Evolutionary conservation across 1,140 invertebrate genomes (phyloP).

Genomic region (Pachyrhynchus sulphureomaculatus): DNA sequence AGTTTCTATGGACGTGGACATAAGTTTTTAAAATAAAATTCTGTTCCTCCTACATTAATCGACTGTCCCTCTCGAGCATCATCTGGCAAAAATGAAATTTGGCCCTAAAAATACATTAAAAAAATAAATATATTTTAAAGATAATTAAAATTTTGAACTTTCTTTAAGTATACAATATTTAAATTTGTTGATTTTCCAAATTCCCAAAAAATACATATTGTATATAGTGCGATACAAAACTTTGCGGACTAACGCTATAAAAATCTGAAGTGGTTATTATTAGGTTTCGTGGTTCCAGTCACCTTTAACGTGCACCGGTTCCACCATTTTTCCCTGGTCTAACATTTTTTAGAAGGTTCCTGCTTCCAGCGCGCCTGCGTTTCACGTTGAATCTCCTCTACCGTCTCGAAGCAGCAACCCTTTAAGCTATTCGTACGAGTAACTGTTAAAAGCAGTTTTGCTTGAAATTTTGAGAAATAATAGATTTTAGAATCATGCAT

Average conservation of each 20-base stretch:
- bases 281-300: no score
- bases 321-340: no score
- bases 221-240: no score
- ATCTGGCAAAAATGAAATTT: constrained; percentile 36
- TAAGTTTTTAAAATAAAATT: constrained; percentile 25
- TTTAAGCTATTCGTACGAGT: neutral
- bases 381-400: neutral
- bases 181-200: neutral
- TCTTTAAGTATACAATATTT: neutral
- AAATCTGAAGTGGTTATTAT: no score
- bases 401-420: no score
- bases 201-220: neutral
- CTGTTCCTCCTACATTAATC: constrained; percentile 36
- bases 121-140: neutral
- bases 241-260: no score
- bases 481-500: no score
- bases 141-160: neutral
- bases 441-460: no score
- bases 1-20: constrained; percentile 42
- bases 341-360: no score
- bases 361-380: no score
- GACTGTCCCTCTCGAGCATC: constrained; percentile 27
- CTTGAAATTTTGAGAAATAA: no score
- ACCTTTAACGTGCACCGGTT: no score
- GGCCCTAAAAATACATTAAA: constrained; percentile 25